Conservation (phyloP, 2,888 invertebrate genomes). For the Eristalinus sepulchralis region DNA sequence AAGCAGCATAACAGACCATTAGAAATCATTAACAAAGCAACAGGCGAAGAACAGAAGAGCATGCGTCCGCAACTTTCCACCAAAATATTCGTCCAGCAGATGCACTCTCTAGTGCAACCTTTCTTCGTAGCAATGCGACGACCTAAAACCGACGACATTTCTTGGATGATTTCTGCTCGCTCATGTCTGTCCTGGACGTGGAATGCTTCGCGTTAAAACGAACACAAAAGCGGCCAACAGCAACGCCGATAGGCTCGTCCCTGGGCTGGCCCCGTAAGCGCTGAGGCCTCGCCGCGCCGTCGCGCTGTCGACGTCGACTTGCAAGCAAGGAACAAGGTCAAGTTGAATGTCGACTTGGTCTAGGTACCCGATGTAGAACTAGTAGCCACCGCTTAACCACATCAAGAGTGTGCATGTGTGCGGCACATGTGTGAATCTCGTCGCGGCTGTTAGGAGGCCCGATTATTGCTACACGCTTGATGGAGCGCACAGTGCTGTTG, state of each 20-base stretch:
- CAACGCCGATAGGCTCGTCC: constrained; percentile 51
- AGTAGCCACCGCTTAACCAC: constrained; percentile 14
- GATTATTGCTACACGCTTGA: constrained; percentile 13
- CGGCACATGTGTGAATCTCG: constrained; percentile 41
- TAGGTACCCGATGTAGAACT: constrained; percentile 61
- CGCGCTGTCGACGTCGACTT: neutral
- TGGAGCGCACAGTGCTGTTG: neutral
- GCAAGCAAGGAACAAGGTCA: constrained; percentile 66
- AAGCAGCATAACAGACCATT: neutral
- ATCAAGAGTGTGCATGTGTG: constrained; percentile 10
- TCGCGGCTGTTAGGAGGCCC: neutral
- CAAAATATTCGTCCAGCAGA: constrained; percentile 35
- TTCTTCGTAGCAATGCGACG: constrained; percentile 62
- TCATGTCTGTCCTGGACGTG: constrained; percentile 56
- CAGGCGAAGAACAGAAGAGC: neutral
- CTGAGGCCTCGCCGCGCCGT: constrained; percentile 13
- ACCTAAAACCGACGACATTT: constrained; percentile 69
- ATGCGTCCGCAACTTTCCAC: constrained; percentile 44
- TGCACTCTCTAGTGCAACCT: constrained; percentile 22
- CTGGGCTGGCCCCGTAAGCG: constrained; percentile 10
- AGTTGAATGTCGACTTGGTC: constrained; percentile 69
- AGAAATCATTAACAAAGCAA: constrained; percentile 39
- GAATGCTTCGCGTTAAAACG: constrained; percentile 46
- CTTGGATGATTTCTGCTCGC: constrained; percentile 36
- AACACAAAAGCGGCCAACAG: constrained; percentile 18